phyloP scores from a whole-genome alignment of 2,113 vertebrate genomes.

The Ancistrus triradiatus region DNA sequence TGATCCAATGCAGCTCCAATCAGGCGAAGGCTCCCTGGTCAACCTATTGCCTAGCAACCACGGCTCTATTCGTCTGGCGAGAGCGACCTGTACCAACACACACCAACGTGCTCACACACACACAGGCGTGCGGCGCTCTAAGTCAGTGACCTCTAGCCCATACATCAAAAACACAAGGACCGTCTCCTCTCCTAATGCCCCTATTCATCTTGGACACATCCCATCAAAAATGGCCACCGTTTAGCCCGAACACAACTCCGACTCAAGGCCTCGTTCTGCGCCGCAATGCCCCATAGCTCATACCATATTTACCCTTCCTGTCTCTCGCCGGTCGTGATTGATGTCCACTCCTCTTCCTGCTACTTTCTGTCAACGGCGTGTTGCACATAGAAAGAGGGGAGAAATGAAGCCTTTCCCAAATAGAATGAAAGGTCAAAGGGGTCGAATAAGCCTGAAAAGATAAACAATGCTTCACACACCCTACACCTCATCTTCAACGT shows the following conservation, averaged over 20 bases:
- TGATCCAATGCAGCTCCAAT: conserved; percentile 70
- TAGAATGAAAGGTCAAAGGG: too few species aligned
- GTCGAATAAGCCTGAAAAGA: too few species aligned
- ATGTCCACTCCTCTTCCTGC: not conserved
- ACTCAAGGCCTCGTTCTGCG: conserved; percentile 36
- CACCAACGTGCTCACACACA: conserved; percentile 11
- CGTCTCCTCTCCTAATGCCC: conserved; percentile 42
- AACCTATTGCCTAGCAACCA: conserved; percentile 71
- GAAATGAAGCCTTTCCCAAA: too few species aligned
- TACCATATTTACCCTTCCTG: conserved; percentile 17
- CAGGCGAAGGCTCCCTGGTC: conserved; percentile 68
- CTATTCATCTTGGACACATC: conserved; percentile 43
- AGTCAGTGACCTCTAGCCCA: conserved; percentile 58
- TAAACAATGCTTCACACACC: too few species aligned
- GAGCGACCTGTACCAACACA: conserved; percentile 50
- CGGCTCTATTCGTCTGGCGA: conserved; percentile 52
- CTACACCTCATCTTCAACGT: too few species aligned
- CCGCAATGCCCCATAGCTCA: conserved; percentile 26
- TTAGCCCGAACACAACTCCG: conserved; percentile 23
- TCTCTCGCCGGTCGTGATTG: conserved; percentile 1
- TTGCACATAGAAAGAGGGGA: too few species aligned
- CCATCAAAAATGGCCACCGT: conserved; percentile 38
- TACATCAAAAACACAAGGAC: conserved; percentile 50
- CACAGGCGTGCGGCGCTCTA: conserved; percentile 3
- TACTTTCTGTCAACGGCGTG: not conserved